Base-by-base conservation (phyloP, 2,797 vertebrate species). In the Rhinella marina region DNA sequence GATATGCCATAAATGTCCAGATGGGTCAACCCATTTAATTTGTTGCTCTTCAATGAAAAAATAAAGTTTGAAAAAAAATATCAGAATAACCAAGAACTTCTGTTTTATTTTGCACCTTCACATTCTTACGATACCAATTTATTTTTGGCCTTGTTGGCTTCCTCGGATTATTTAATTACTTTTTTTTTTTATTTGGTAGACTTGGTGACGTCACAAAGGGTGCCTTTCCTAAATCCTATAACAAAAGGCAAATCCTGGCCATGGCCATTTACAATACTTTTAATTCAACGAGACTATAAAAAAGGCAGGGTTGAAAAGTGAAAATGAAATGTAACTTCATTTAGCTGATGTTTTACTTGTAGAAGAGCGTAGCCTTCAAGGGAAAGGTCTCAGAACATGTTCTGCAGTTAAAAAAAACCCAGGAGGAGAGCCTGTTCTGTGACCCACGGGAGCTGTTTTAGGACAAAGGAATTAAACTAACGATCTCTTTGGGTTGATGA, bases 391-490 rank as follows among this genome's bases (percentile, higher is more conserved):
- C 25, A 57, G 79, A 86, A 77, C 70, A 77, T 86, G 57, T 81
- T 81, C 56, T 56, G 48, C 48, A 75, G 21, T 57, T 57, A 57
- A 66, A 54, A 88, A 57, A 68, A 62, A 86, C 17, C 48, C 57
- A 64, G 12, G 19, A 86, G 78, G 84, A 82, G 23, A 76, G 59
- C 52, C 50, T 89, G 72, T 56, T 79, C 66, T 78, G 23, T 80
- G 56, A 86, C 88, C 88, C 80, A 57, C 0, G 85, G 85, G 80
- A 89, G 73, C 64, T 73, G 73, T 89, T 86, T 84, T 57, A 73
- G 88, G 88, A 89, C 88, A 79, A 82, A 62, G 75, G 84, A 86
- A 86, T 86, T 86, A 68, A 82, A 82, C 73, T 83, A 89, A 89
- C 52, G 62, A 83, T 84, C 75, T 83, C 75, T 84, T 25, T 61